Conservation (phyloP, 2,797 vertebrate species). For the Sebastes variabilis region DNA sequence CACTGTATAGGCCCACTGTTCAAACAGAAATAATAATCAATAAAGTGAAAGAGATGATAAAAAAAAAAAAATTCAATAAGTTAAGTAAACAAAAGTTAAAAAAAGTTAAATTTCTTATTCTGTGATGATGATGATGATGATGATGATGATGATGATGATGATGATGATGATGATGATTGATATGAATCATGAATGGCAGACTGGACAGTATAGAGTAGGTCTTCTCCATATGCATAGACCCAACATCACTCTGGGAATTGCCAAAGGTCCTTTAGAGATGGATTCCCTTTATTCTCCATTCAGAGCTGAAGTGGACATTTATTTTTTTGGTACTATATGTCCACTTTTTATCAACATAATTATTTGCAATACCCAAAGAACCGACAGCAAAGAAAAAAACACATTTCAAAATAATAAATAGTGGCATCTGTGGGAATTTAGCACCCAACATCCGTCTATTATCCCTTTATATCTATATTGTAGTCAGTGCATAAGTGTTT, state of each 20-base stretch:
- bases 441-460: not conserved
- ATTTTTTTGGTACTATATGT: not conserved
- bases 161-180: not conserved
- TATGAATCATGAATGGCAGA: not conserved
- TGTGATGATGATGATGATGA: too few species aligned
- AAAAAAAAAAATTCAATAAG: not conserved
- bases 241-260: not conserved
- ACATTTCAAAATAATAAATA: not conserved
- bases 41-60: not conserved
- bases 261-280: not conserved
- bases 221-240: not conserved
- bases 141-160: not conserved
- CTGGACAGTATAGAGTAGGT: not conserved
- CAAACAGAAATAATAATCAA: not conserved
- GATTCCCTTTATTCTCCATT: not conserved
- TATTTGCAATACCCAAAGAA: not conserved
- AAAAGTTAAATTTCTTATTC: not conserved
- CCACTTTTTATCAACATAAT: not conserved
- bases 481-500: constrained; percentile 11
- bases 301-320: not conserved
- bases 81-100: not conserved
- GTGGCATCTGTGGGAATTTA: not conserved
- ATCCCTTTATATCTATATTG: constrained; percentile 5
- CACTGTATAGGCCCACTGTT: not conserved
- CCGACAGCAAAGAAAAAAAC: not conserved